A percentile compares a stretch with the other conserved stretches of the same genome.
phyloP scores from a whole-genome alignment of 2,888 invertebrate genomes.

The Drosophila borealis region DNA sequence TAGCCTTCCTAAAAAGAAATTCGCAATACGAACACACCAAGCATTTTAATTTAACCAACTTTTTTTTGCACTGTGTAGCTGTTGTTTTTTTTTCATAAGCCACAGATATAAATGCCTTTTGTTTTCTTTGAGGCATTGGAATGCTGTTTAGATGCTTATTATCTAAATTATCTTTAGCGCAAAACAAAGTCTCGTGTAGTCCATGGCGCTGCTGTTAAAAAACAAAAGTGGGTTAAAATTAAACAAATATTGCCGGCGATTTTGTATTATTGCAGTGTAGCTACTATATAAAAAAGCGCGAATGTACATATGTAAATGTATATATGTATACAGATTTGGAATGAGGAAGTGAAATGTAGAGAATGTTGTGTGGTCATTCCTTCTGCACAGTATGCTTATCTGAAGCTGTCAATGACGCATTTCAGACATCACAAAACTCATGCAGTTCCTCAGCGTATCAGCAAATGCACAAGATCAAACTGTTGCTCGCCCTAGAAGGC shows the following conservation, averaged over 20 bases:
- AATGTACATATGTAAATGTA: background rate
- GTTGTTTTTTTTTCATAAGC: background rate
- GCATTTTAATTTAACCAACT: too few species aligned
- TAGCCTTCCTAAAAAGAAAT: too few species aligned
- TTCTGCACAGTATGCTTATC: too few species aligned
- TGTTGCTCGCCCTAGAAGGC: background rate
- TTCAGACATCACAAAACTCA: background rate
- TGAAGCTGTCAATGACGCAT: background rate
- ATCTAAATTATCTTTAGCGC: constrained; percentile 12
- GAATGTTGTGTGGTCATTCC: constrained; percentile 1
- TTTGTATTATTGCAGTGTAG: too few species aligned
- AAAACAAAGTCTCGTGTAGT: constrained; percentile 10
- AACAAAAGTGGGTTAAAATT: too few species aligned
- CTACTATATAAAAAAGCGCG: too few species aligned
- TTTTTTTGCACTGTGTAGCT: background rate
- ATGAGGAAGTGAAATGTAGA: constrained; percentile 10
- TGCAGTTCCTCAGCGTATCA: background rate
- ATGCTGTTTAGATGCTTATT: constrained; percentile 8
- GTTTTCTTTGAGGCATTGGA: constrained; percentile 1
- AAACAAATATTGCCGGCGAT: too few species aligned
- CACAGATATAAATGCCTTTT: too few species aligned
- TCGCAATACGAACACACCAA: too few species aligned
- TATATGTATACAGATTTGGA: background rate
- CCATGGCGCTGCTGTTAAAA: background rate
- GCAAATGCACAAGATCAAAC: constrained; percentile 5